A percentile compares a stretch with the other conserved stretches of the same genome.
Evolutionary conservation across 53 echinoderm and acorn worm genomes (phyloP).

Genomic region (Astropecten irregularis): DNA sequence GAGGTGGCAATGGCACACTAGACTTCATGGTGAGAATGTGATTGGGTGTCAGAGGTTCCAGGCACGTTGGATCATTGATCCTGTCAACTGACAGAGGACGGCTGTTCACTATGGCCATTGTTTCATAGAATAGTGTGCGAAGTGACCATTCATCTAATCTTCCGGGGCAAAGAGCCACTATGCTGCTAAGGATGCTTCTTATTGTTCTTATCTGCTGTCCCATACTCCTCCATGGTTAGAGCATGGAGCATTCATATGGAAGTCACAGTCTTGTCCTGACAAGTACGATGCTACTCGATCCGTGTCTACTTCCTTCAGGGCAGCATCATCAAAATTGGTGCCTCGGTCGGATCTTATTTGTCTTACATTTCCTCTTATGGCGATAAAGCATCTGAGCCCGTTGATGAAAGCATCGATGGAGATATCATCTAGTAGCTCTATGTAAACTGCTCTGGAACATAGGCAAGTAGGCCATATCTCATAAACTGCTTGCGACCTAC

Average conservation of each 20-base stretch:
- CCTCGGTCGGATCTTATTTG: constrained; percentile 59
- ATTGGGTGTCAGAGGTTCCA: constrained; percentile 62
- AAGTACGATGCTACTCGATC: constrained; percentile 21
- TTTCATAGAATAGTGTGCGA: background rate
- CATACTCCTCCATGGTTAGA: constrained; percentile 63
- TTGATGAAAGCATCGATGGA: constrained; percentile 51
- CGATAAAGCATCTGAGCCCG: constrained; percentile 44
- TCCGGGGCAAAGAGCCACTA: background rate
- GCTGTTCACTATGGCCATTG: background rate
- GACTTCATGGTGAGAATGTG: background rate
- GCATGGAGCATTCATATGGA: constrained; percentile 48
- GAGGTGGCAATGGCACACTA: constrained; percentile 35
- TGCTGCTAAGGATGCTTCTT: background rate
- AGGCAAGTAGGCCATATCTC: constrained; percentile 5
- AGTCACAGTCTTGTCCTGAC: constrained; percentile 42
- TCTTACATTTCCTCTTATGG: constrained; percentile 46
- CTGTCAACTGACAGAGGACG: background rate
- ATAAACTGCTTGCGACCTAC: background rate
- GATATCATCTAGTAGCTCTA: constrained; percentile 1
- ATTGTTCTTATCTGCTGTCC: constrained; percentile 51
- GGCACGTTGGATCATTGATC: background rate
- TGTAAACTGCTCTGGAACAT: constrained; percentile 30
- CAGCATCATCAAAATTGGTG: constrained; percentile 49
- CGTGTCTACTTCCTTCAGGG: constrained; percentile 36
- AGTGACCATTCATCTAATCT: background rate